Conservation (phyloP, 1,140 invertebrate genomes). For the Scaptodrosophila lebanonensis region DNA sequence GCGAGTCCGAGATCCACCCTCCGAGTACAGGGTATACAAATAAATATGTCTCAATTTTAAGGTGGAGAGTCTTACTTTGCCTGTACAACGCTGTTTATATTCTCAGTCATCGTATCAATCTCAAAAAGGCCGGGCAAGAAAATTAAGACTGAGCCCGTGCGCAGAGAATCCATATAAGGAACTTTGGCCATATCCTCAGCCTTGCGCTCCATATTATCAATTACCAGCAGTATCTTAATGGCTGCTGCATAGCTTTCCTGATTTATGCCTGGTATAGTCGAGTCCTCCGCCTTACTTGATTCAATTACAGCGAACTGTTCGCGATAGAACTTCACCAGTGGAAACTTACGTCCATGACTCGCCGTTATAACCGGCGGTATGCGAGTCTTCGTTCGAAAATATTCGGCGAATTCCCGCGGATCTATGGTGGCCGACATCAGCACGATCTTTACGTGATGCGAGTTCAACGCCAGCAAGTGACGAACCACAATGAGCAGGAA, state of each 20-base stretch:
- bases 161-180: slow-evolving; percentile 30
- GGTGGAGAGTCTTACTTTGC: slow-evolving; percentile 39
- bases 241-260: slow-evolving; percentile 80
- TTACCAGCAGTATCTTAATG: slow-evolving; percentile 82
- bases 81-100: slow-evolving; percentile 16
- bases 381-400: slow-evolving; percentile 81
- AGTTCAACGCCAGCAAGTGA: slow-evolving; percentile 86
- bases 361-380: slow-evolving; percentile 81
- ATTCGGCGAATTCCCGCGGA: slow-evolving; percentile 82
- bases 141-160: slow-evolving; percentile 85
- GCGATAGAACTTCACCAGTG: slow-evolving; percentile 84
- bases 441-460: slow-evolving; percentile 85
- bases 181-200: slow-evolving; percentile 1
- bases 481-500: slow-evolving; percentile 92
- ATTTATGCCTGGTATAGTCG: slow-evolving; percentile 79
- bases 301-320: slow-evolving; percentile 79
- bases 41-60: not conserved
- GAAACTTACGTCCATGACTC: slow-evolving; percentile 78
- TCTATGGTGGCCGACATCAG: slow-evolving; percentile 94
- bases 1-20: too few species aligned
- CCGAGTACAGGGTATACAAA: too few species aligned
- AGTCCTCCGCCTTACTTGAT: slow-evolving; percentile 71
- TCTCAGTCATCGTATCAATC: slow-evolving; percentile 81
- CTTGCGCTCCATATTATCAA: slow-evolving; percentile 84
- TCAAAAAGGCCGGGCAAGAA: slow-evolving; percentile 92